Evolutionary conservation across 2,888 invertebrate species (phyloP).

Genomic region (Macrosiphum euphorbiae): DNA sequence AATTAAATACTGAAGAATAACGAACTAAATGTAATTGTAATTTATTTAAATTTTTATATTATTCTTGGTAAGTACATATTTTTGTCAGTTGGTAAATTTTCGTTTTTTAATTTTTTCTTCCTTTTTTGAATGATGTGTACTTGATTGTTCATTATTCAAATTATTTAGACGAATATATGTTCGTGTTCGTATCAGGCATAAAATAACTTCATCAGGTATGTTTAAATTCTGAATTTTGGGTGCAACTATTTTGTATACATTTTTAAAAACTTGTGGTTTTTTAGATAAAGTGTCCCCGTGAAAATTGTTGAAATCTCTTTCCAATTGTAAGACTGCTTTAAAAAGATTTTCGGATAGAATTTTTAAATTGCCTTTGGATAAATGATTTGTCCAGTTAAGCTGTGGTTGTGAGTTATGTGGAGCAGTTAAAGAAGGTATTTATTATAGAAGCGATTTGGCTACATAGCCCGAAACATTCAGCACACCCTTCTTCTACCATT

Average conservation of each 20-base stretch:
- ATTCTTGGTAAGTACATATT: background rate
- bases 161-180: background rate
- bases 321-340: constrained; percentile 13
- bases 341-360: background rate
- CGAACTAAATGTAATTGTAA: too few relatives aligned
- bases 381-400: background rate
- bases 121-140: background rate
- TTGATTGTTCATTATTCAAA: background rate
- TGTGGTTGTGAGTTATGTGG: background rate
- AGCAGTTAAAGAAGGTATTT: constrained; percentile 21
- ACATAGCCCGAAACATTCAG: background rate
- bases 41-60: too few relatives aligned
- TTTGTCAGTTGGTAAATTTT: background rate
- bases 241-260: background rate
- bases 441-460: background rate
- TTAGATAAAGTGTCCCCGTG: background rate
- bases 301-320: constrained; percentile 2
- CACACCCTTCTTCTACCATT: background rate
- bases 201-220: background rate
- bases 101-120: background rate
- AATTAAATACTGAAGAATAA: too few relatives aligned
- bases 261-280: constrained; percentile 18
- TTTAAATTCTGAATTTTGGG: background rate
- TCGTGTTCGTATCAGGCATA: background rate
- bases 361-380: background rate